These are phyloP conservation scores for Stenchaetothrips biformis DNA, from an alignment of 2,888 invertebrate genomes.

Conservation along the genomic window DNA sequence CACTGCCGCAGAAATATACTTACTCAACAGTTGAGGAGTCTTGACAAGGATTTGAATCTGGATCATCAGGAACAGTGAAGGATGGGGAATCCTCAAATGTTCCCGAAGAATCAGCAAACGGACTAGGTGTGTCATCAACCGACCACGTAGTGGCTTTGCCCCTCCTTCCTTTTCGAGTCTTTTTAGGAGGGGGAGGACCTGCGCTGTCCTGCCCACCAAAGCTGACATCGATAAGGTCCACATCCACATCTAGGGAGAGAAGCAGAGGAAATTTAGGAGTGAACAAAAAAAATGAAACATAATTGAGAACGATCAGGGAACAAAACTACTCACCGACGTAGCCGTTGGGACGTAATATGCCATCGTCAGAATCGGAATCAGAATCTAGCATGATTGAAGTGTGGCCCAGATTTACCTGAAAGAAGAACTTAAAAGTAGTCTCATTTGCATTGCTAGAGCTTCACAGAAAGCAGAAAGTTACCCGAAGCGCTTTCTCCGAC, in stretches of 20 bases:
- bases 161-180: background rate
- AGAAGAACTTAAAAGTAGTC: no score
- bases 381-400: background rate
- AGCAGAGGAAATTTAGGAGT: background rate
- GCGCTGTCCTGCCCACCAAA: background rate
- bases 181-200: background rate
- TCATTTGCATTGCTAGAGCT: no score
- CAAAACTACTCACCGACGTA: background rate
- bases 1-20: background rate
- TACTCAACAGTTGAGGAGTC: background rate
- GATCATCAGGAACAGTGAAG: background rate
- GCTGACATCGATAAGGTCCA: background rate
- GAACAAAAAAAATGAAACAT: background rate
- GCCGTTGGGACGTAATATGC: background rate
- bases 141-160: background rate
- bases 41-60: background rate
- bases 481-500: no score
- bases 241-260: background rate
- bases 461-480: no score
- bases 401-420: no score
- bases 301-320: background rate
- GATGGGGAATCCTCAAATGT: background rate
- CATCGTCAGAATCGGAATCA: constrained; percentile 3
- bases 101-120: background rate
- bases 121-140: background rate